Percentiles rank a stretch among this genome's conserved stretches.
Evolutionary conservation across 2,888 invertebrate species (phyloP).

Genomic region (Aelia acuminata): DNA sequence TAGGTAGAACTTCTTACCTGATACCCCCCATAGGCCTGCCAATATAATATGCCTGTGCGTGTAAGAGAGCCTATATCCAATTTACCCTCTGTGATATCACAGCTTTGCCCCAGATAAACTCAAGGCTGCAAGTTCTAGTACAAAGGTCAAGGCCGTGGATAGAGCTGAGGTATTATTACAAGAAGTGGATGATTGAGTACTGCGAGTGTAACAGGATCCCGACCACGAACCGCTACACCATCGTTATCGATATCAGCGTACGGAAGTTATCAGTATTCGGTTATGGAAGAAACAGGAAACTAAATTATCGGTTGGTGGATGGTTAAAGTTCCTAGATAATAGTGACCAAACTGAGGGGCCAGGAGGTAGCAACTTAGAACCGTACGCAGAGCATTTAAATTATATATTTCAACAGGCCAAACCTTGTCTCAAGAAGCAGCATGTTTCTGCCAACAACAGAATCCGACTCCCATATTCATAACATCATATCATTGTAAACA

Average conservation of each 20-base stretch:
- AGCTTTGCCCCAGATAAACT: background rate
- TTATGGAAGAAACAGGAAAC: background rate
- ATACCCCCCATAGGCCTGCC: too few relatives aligned
- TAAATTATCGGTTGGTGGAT: background rate
- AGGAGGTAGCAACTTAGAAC: too few relatives aligned
- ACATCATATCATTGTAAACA: too few relatives aligned
- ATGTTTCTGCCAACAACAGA: too few relatives aligned
- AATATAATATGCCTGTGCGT: too few relatives aligned
- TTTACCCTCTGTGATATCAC: background rate
- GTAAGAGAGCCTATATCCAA: too few relatives aligned
- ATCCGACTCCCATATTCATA: too few relatives aligned
- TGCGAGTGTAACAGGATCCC: background rate
- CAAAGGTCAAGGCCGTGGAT: background rate
- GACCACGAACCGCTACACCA: background rate
- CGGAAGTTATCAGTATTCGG: background rate
- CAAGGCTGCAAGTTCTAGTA: background rate
- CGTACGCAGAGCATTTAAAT: too few relatives aligned
- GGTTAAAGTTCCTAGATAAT: background rate
- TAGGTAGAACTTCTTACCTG: too few relatives aligned
- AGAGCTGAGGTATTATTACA: background rate
- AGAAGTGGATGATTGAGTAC: constrained; percentile 1
- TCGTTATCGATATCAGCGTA: background rate
- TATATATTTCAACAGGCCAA: too few relatives aligned
- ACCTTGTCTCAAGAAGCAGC: too few relatives aligned
- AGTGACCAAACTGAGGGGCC: background rate